Evolutionary conservation across 2,888 invertebrate species (phyloP).

Genomic region (Acrobasis suavella): DNA sequence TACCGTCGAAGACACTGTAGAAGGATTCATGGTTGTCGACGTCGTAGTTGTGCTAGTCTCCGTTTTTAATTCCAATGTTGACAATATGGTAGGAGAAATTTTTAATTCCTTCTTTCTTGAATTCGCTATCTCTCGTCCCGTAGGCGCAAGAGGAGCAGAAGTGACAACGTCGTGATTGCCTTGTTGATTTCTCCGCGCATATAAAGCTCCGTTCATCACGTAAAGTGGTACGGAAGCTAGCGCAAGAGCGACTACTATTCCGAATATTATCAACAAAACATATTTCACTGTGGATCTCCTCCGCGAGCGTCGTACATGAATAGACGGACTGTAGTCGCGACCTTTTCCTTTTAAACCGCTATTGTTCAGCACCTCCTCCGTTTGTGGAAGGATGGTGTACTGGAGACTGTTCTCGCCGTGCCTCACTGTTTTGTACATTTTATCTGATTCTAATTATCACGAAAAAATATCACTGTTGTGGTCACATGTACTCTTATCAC

Average conservation of each 20-base stretch:
- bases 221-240: conserved; percentile 65
- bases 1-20: conserved; percentile 44
- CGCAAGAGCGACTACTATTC: conserved; percentile 59
- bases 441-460: conserved; percentile 55
- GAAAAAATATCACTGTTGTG: conserved; percentile 64
- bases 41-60: conserved; percentile 50
- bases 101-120: conserved; percentile 71
- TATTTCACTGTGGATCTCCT: conserved; percentile 66
- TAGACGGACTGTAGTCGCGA: conserved; percentile 75
- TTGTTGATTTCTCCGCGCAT: conserved; percentile 50
- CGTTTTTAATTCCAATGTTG: conserved; percentile 50
- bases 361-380: conserved; percentile 84
- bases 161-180: conserved; percentile 50
- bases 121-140: conserved; percentile 57
- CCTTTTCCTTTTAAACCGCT: conserved; percentile 82
- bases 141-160: conserved; percentile 52
- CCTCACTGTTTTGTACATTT: conserved; percentile 89
- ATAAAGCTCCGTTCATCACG: conserved; percentile 60
- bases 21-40: conserved; percentile 45
- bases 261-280: conserved; percentile 62
- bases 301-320: conserved; percentile 65
- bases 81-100: conserved; percentile 52
- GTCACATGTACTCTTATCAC: conserved; percentile 60
- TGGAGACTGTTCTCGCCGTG: conserved; percentile 89
- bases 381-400: conserved; percentile 88